Conservation (phyloP, 2,888 invertebrate species). For the Andrena camellia region DNA sequence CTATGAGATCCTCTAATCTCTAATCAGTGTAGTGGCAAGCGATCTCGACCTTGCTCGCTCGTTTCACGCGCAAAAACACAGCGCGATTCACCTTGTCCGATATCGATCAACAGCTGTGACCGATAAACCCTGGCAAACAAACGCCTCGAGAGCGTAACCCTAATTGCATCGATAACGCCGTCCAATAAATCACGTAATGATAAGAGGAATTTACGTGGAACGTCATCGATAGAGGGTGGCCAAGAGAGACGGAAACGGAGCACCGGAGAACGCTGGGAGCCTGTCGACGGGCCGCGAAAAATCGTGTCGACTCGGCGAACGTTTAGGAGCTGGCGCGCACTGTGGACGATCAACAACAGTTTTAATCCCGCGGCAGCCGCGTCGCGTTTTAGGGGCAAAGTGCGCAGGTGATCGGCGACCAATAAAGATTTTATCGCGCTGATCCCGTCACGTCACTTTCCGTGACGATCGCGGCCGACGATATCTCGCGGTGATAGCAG, state of each 20-base stretch:
- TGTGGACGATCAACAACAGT: slow-evolving; percentile 38
- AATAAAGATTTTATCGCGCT: slow-evolving; percentile 50
- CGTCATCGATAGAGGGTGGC: not conserved
- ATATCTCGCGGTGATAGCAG: slow-evolving; percentile 44
- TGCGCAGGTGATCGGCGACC: slow-evolving; percentile 42
- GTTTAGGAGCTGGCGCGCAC: slow-evolving; percentile 8
- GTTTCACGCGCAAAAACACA: slow-evolving; percentile 10
- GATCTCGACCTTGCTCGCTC: not conserved
- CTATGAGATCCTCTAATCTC: not conserved
- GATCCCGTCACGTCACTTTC: slow-evolving; percentile 49
- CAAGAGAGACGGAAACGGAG: not conserved
- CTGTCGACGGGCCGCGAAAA: not conserved
- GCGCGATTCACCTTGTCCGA: not conserved
- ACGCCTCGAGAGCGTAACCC: not conserved
- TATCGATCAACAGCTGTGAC: slow-evolving; percentile 8
- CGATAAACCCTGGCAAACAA: slow-evolving; percentile 11
- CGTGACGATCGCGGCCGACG: slow-evolving; percentile 41
- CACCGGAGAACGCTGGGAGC: not conserved
- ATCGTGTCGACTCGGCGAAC: not conserved
- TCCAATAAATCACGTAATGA: not conserved
- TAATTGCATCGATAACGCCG: slow-evolving; percentile 20
- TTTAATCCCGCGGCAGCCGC: slow-evolving; percentile 37
- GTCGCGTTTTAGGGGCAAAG: slow-evolving; percentile 41
- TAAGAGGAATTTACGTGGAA: not conserved
- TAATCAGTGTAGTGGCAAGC: not conserved